These are phyloP conservation scores for Lacerta agilis DNA, from an alignment of 2,797 vertebrate species.

Conservation along the genomic window DNA sequence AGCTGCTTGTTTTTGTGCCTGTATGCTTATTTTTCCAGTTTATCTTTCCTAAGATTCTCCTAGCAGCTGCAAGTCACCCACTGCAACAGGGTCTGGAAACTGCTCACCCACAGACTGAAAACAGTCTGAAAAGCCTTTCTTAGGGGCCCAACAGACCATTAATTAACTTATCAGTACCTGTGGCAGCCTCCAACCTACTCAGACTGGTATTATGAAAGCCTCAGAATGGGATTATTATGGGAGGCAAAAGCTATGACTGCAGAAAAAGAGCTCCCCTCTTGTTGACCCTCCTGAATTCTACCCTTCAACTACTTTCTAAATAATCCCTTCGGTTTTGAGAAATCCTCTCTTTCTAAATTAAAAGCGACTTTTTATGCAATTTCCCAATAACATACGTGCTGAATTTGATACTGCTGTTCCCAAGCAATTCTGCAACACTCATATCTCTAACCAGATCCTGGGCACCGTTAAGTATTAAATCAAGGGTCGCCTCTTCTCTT, in stretches of 20 bases:
- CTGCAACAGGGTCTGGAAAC: no score
- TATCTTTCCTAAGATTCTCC: no score
- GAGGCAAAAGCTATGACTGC: background rate
- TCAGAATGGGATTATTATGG: background rate
- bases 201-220: background rate
- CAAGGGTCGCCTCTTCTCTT: background rate
- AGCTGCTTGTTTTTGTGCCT: background rate
- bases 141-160: no score
- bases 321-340: background rate
- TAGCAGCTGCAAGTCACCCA: no score
- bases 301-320: background rate
- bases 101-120: no score
- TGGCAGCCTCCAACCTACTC: background rate
- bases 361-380: background rate
- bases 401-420: background rate
- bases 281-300: background rate
- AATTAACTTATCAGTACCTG: no score
- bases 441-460: background rate
- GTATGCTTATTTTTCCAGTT: background rate
- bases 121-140: no score
- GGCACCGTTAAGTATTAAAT: conserved; percentile 1
- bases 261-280: background rate
- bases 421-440: background rate
- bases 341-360: background rate
- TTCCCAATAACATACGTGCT: background rate